Evolutionary conservation across 2,888 invertebrate species (phyloP).

Genomic region (Philereme vetulata): DNA sequence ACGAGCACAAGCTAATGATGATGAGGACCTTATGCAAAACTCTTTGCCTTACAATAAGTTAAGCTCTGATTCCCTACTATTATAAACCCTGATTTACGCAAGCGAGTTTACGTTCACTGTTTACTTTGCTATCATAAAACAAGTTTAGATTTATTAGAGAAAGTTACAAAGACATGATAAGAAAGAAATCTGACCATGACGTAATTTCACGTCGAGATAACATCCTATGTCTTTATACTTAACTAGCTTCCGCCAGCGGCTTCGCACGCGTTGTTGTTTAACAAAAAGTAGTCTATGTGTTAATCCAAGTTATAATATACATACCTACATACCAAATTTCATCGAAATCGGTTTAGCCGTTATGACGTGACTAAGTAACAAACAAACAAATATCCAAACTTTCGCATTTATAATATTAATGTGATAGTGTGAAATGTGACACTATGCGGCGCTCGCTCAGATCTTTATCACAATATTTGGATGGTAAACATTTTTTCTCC

Average conservation of each 20-base stretch:
- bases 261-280: too few species aligned
- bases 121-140: conserved; percentile 10
- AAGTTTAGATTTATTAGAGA: conserved; percentile 17
- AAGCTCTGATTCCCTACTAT: background rate
- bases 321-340: too few species aligned
- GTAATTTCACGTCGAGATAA: conserved; percentile 31
- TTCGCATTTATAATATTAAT: too few species aligned
- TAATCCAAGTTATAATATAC: too few species aligned
- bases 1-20: too few species aligned
- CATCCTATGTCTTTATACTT: conserved; percentile 4
- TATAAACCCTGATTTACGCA: background rate
- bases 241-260: too few species aligned
- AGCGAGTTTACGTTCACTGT: background rate
- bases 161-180: conserved; percentile 27
- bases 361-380: too few species aligned
- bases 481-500: conserved; percentile 30
- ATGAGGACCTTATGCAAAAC: too few species aligned
- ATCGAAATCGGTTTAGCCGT: too few species aligned
- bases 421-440: conserved; percentile 11
- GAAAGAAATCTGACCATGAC: conserved; percentile 34
- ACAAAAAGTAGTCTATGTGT: too few species aligned
- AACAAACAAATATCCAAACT: too few species aligned
- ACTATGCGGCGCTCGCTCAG: conserved; percentile 33
- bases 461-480: conserved; percentile 40
- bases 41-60: too few species aligned